Percentiles rank a stretch among this genome's conserved stretches.
Conservation (phyloP, 2,797 vertebrate species). For the Protosalanx chinensis region DNA sequence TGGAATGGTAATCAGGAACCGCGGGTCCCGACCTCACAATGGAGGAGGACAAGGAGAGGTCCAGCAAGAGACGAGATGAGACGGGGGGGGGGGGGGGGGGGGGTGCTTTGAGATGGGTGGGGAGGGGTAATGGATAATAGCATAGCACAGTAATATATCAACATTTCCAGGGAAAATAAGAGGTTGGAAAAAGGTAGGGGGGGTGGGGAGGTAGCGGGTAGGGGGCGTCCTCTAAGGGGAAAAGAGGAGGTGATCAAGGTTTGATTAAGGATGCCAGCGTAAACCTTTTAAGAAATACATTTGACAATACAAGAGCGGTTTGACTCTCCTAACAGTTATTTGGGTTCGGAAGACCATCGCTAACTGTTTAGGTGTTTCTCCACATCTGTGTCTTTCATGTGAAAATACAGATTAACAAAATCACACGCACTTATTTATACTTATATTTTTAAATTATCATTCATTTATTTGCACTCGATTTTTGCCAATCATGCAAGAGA, state of each 20-base stretch:
- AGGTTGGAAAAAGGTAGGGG: conserved; percentile 70
- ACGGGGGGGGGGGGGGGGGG: conserved; percentile 3
- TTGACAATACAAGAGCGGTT: neutral
- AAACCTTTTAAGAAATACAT: neutral
- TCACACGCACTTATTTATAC: no score
- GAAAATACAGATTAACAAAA: no score
- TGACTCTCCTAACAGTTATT: neutral
- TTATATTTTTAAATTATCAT: neutral
- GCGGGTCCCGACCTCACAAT: conserved; percentile 66
- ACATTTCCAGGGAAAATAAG: conserved; percentile 73
- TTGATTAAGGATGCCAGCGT: neutral
- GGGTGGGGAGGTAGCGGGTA: conserved; percentile 61
- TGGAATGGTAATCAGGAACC: conserved; percentile 72
- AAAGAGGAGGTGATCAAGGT: conserved; percentile 62
- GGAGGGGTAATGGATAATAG: conserved; percentile 60
- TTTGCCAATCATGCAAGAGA: neutral
- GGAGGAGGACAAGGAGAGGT: conserved; percentile 72
- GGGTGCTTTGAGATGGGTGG: no score
- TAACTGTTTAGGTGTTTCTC: no score
- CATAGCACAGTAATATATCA: conserved; percentile 74
- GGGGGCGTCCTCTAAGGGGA: conserved; percentile 41
- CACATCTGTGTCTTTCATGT: neutral
- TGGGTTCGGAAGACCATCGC: no score
- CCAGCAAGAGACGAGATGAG: conserved; percentile 65
- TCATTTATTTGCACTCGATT: neutral